Evolutionary conservation across 2,888 invertebrate genomes (phyloP).

Genomic region (Coelopa pilipes): DNA sequence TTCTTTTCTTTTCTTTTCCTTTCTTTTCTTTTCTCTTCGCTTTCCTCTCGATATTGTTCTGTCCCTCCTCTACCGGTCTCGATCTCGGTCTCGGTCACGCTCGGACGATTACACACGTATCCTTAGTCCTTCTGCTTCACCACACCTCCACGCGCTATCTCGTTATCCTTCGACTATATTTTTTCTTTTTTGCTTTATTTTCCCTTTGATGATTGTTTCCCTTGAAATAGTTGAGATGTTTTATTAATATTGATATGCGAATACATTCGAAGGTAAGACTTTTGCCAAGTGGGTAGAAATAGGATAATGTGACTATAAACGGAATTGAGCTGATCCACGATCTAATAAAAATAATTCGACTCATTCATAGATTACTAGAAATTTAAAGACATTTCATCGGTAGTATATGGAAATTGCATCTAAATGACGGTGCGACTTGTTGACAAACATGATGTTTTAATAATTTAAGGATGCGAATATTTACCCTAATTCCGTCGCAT

Average conservation of each 20-base stretch:
- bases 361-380: too few species aligned
- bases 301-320: too few species aligned
- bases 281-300: too few species aligned
- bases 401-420: too few species aligned
- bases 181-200: slow-evolving; percentile 11
- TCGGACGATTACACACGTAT: slow-evolving; percentile 12
- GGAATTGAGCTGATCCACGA: not conserved
- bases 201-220: slow-evolving; percentile 21
- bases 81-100: not conserved
- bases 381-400: too few species aligned
- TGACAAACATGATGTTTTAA: too few species aligned
- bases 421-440: too few species aligned
- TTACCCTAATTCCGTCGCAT: too few species aligned
- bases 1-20: too few species aligned
- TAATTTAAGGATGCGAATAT: too few species aligned
- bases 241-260: not conserved
- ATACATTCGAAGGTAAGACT: too few species aligned
- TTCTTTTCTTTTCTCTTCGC: slow-evolving; percentile 16
- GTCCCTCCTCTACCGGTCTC: slow-evolving; percentile 2
- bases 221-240: slow-evolving; percentile 26
- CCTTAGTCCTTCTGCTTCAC: slow-evolving; percentile 25
- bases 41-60: slow-evolving; percentile 5
- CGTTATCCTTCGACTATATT: not conserved
- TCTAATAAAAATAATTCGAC: not conserved
- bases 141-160: not conserved